A percentile compares a stretch with the other conserved stretches of the same genome.
These are phyloP conservation scores for Hypocryptadius cinnamomeus DNA, from an alignment of 2,113 vertebrate genomes.

Conservation along the genomic window DNA sequence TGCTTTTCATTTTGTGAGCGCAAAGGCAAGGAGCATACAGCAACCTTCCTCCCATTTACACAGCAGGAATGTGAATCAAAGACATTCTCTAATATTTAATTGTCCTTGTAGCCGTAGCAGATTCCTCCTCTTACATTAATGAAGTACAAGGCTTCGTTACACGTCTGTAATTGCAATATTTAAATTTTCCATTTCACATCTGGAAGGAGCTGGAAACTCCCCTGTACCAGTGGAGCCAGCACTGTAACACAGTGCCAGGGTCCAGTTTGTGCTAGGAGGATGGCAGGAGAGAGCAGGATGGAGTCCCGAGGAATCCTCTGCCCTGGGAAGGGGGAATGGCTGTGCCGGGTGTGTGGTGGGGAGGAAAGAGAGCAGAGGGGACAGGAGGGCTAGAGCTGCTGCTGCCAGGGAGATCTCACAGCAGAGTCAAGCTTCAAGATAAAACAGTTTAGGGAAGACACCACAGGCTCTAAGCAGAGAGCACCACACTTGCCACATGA, in stretches of 20 bases:
- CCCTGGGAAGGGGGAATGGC: not conserved
- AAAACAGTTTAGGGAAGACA: not conserved
- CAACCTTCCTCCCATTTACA: constrained; percentile 64
- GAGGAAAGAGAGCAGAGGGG: not conserved
- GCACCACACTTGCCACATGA: rapidly evolving
- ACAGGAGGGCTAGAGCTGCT: not conserved
- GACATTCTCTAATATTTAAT: constrained; percentile 69
- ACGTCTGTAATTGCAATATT: constrained; percentile 64
- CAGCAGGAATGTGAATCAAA: constrained; percentile 71
- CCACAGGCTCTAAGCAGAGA: not conserved
- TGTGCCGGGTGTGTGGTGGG: not conserved
- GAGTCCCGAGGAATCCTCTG: not conserved
- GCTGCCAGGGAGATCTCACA: not conserved
- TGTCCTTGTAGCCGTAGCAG: constrained; percentile 66
- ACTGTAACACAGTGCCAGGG: not conserved
- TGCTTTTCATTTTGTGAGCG: constrained; percentile 64
- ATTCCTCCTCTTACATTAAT: constrained; percentile 65
- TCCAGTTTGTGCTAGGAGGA: not conserved
- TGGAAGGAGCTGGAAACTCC: constrained; percentile 27
- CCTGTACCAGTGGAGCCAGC: not conserved
- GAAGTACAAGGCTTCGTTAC: constrained; percentile 69
- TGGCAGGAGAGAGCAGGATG: not conserved
- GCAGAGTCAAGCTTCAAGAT: not conserved
- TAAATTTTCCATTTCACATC: constrained; percentile 42
- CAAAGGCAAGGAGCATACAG: constrained; percentile 28